These are phyloP conservation scores for Azemiops feae DNA, from an alignment of 2,113 vertebrate genomes.

Conservation along the genomic window DNA sequence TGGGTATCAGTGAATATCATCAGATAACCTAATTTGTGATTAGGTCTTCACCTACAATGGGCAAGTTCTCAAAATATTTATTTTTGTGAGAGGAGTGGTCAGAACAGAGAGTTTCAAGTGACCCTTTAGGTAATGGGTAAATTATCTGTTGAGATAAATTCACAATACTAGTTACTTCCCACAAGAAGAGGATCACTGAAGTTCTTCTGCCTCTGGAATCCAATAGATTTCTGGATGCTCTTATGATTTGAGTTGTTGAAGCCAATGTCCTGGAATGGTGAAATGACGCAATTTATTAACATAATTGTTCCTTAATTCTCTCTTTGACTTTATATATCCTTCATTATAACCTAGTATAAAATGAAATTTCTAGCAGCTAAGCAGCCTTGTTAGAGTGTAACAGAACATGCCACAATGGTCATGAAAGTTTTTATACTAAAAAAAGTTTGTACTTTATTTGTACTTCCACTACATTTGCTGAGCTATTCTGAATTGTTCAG, in stretches of 20 bases:
- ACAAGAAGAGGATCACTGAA: not conserved
- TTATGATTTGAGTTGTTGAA: not conserved
- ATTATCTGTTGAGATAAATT: not conserved
- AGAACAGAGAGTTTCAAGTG: not conserved
- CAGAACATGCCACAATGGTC: not conserved
- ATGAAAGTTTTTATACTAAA: not conserved
- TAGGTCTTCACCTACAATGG: not conserved
- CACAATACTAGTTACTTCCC: not conserved
- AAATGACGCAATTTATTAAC: not conserved
- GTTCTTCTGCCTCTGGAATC: not conserved
- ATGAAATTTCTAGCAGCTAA: not conserved
- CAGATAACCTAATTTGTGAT: not conserved
- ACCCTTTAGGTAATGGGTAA: not conserved
- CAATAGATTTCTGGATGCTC: not conserved
- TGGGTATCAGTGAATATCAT: not conserved
- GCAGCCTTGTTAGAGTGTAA: not conserved
- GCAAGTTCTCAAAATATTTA: not conserved
- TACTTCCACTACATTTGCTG: not conserved
- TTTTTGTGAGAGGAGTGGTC: not conserved
- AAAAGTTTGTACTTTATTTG: not conserved
- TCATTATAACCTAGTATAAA: not conserved
- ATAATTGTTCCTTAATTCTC: not conserved
- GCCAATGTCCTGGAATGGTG: not conserved
- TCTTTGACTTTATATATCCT: not conserved
- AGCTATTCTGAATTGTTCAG: not conserved